Conservation (phyloP, 2,888 invertebrate species). For the Sesia apiformis region DNA sequence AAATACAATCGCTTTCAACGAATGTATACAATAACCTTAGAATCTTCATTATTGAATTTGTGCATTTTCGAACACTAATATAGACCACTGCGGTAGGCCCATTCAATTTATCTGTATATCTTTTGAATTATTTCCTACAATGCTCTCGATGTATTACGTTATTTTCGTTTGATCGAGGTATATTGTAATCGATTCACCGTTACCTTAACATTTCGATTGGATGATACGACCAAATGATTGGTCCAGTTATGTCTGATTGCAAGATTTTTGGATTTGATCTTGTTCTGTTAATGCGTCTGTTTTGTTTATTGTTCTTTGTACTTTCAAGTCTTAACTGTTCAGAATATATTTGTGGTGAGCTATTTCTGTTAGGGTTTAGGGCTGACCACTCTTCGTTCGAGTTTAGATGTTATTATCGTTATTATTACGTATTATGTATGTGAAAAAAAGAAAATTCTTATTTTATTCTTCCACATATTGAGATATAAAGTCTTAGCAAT, state of each 20-base stretch:
- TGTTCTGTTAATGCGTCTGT: constrained; percentile 7
- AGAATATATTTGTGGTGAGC: too few species aligned
- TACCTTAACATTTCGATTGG: constrained; percentile 38
- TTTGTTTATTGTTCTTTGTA: neutral
- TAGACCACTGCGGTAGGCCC: constrained; percentile 36
- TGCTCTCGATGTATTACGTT: constrained; percentile 18
- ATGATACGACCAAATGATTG: constrained; percentile 45
- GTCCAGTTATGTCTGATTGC: constrained; percentile 45
- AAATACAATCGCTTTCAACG: constrained; percentile 26
- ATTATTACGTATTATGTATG: too few species aligned
- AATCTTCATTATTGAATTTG: constrained; percentile 36
- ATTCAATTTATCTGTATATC: constrained; percentile 43
- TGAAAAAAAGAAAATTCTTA: too few species aligned
- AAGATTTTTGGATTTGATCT: constrained; percentile 40
- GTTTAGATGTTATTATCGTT: too few species aligned
- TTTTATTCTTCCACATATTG: too few species aligned
- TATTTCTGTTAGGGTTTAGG: too few species aligned
- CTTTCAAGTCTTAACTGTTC: neutral
- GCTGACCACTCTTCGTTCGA: too few species aligned
- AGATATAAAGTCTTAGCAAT: too few species aligned
- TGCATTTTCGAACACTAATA: constrained; percentile 40
- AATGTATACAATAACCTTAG: constrained; percentile 30
- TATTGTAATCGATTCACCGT: constrained; percentile 28
- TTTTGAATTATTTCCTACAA: constrained; percentile 31
- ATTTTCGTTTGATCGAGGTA: constrained; percentile 37